A percentile compares a stretch with the other conserved stretches of the same genome.
Evolutionary conservation across 2,888 invertebrate species (phyloP).

Genomic region (Creontiades dilutus): DNA sequence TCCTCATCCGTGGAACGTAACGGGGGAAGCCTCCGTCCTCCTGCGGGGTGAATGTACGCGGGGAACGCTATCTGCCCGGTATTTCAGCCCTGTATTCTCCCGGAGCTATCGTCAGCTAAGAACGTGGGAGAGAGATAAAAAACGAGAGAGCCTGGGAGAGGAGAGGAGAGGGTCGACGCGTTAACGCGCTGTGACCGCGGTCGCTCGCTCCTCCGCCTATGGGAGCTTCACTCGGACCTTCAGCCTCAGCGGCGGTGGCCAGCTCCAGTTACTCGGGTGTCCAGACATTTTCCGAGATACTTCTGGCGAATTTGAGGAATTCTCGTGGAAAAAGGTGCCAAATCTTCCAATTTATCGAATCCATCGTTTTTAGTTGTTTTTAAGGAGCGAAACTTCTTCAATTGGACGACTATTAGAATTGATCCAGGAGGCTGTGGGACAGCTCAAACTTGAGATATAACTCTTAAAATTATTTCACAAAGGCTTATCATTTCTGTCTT

Average conservation of each 20-base stretch:
- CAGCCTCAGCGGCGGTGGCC: background rate
- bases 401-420: no score
- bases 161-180: slow-evolving; percentile 33
- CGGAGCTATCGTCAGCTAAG: slow-evolving; percentile 36
- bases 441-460: no score
- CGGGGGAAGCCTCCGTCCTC: slow-evolving; percentile 5
- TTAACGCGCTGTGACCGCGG: slow-evolving; percentile 58
- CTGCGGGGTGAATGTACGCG: slow-evolving; percentile 53
- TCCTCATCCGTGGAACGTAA: slow-evolving; percentile 41
- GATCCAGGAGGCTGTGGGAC: no score
- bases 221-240: background rate
- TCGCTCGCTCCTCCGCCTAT: slow-evolving; percentile 4
- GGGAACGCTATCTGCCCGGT: slow-evolving; percentile 56
- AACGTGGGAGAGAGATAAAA: slow-evolving; percentile 42
- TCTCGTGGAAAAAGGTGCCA: no score
- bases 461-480: no score
- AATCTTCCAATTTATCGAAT: no score
- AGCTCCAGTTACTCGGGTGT: no score
- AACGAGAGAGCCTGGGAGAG: slow-evolving; percentile 19
- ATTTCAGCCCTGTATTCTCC: slow-evolving; percentile 55
- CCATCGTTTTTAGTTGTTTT: no score
- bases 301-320: no score
- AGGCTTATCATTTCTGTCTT: no score
- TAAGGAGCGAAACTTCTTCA: no score
- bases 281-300: no score